Percentiles rank a stretch among this genome's conserved stretches.
Evolutionary conservation across 2,888 invertebrate species (phyloP).

Genomic region (Mamestra brassicae): DNA sequence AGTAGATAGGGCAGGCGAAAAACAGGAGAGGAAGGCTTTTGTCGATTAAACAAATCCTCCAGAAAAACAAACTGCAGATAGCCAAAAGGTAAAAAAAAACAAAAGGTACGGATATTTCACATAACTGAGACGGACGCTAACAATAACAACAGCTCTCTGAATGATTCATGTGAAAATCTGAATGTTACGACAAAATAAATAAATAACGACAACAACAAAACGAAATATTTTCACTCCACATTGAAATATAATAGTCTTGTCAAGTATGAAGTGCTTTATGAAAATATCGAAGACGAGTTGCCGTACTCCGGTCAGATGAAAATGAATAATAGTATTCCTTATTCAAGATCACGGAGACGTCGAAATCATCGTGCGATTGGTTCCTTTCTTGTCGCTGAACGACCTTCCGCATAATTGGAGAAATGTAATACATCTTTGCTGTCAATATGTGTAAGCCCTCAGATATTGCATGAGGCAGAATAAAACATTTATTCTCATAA

Average conservation of each 20-base stretch:
- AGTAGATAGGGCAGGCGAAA: constrained; percentile 67
- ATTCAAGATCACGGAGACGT: constrained; percentile 70
- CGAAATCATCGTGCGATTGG: constrained; percentile 55
- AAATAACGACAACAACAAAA: constrained; percentile 59
- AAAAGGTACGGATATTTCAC: neutral
- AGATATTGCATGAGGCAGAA: constrained; percentile 61
- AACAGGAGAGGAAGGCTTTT: constrained; percentile 36
- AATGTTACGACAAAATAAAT: constrained; percentile 53
- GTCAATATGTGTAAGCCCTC: constrained; percentile 62
- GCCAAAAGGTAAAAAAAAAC: neutral
- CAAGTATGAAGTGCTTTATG: constrained; percentile 60
- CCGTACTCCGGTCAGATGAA: constrained; percentile 54
- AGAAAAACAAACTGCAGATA: neutral
- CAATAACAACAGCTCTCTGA: constrained; percentile 35
- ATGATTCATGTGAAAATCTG: constrained; percentile 53
- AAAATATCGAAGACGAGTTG: constrained; percentile 55
- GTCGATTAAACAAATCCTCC: constrained; percentile 42
- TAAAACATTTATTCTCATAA: constrained; percentile 68
- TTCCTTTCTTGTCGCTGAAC: constrained; percentile 45
- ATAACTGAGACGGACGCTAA: neutral
- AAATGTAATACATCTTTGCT: constrained; percentile 65
- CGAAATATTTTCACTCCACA: constrained; percentile 53
- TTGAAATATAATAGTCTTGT: constrained; percentile 61
- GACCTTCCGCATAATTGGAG: constrained; percentile 69
- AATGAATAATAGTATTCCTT: constrained; percentile 58